Base-by-base conservation (phyloP, 2,113 vertebrate genomes). In the Sigmodon hispidus region DNA sequence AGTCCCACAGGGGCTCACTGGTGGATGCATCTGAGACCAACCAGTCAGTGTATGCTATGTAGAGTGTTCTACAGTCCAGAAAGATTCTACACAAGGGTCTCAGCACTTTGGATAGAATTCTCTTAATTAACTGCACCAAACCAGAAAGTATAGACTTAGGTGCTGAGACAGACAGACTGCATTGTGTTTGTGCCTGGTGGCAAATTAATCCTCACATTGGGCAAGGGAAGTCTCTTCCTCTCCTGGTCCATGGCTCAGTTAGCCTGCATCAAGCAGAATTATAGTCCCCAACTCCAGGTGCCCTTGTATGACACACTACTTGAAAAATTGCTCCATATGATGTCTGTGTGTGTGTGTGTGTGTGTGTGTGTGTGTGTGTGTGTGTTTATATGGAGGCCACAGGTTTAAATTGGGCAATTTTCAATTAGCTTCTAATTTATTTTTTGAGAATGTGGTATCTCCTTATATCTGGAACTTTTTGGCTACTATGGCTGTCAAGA, bases 171-270 rank as follows among this genome's bases (percentile, higher is more conserved):
- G 9, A 70, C 34, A 1, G 21, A 29, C 3, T 13, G 5, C n/a
- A 43, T 22, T 17, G 5, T 0, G 1, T 26, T 40, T 21, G 50
- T 80, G 31, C 36, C 12, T n/a, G 6, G 31, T 17, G 29, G 59
- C 26, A 40, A 48, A 48, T 52, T 0, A 12, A 26, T 2, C 31
- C 55, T 11, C 43, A 10, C 40, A 0, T 61, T 0, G 16, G n/a
- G 31, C 6, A 13, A 29, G 52, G 21, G 24, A 26, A 15, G 70
- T 45, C 31, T 69, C 59, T 8, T 40, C 69, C 31, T 8, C 26
- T 55, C 48, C 8, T 22, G 3, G 40, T 43, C 16, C 3, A 10
- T 0, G 15, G 45, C 52, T 48, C 7, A 2, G 15, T 5, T 1
- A 75, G 21, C 61, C 31, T 3, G 7, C 26, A 3, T 31, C 34